Evolutionary conservation across 64 coral and sea anemone species (phyloP), one percentile per base, ranked within the genome.

Genomic region (Pocillopora damicornis): DNA sequence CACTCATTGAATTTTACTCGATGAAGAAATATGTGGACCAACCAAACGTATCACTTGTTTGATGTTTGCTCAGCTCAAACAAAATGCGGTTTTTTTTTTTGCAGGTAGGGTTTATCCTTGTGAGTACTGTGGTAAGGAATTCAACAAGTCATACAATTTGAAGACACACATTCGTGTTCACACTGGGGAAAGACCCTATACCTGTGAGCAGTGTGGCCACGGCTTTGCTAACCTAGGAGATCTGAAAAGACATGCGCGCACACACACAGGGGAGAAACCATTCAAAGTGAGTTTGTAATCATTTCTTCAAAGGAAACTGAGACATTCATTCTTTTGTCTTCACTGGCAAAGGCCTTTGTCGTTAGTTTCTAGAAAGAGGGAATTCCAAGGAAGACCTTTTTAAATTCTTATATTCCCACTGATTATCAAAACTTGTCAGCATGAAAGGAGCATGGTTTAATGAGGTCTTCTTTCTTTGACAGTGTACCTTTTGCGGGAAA

Each of bases 131-230:
- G 96, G 96, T 14, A 98, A 98, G 34, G 89, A 88, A 26, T 98
- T 98, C 74, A 98, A 98, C 76, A 98, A 98, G 73, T 98, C 96
- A 2, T 98, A 98, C 62, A 98, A 98, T 42, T 88, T 98, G 3
- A 98, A 98, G 78, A 98, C 95, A 7, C 95, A 98, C 37, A 93
- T 98, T 74, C 88, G 95, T 22, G 95, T 98, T 14, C 95, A 98
- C 60, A 98, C 95, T 30, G 95, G 95, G 0, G 95, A 98, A 75
- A 80, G 95, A 17, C 95, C 95, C 37, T 98, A 98, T 57, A 91
- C 93, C 51, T 98, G 95, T 80, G 95, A 98, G 11, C 71, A 90
- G 35, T 98, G 91, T 77, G 85, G 88, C 35, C 95, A 98, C 34
- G 92, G 88, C 8, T 93, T 93, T 93, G 91, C 95, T 17, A 98